Evolutionary conservation across 2,888 invertebrate species (phyloP), one percentile per base, ranked within the genome.

Genomic region (Standfussiana lucernea): DNA sequence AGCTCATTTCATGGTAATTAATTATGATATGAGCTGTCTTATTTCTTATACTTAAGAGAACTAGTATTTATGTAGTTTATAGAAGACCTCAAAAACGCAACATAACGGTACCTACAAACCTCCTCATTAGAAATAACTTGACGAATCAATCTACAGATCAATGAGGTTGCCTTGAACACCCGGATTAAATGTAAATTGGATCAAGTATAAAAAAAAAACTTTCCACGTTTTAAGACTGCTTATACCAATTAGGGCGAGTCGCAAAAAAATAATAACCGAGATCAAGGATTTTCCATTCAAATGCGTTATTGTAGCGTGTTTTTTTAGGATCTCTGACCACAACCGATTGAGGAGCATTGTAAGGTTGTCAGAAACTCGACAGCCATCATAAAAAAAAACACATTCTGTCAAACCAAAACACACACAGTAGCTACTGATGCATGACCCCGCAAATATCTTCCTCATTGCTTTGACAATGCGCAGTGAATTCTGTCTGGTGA

Each of bases 391-490:
- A 32, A 40, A n/a, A 40, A 50, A 73, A 18, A 28, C 13, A 35
- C 18, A 37, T 35, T 59, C 13, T 5, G 56, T 15, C 35, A 13
- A 47, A 56, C 24, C 24, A 50, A 65, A 59, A 67, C 35, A 50
- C 10, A 47, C n/a, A 37, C 42, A 64, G 28, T 24, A 53, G 28
- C 42, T 28, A 10, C 35, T 66, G 35, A 37, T 59, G 72, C 77
- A 61, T 53, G 67, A 64, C 61, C 50, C 42, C 69, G 62, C 67
- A 64, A 80, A 79, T 75, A 72, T 77, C 56, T 77, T 76, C 68
- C 66, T 75, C 45, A 64, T 81, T 67, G 37, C 56, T 40, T 40
- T 68, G 67, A 78, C 75, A 81, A 83, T 73, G 56, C 73, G 50
- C 53, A 28, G 47, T 62, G 71, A 70, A 84, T 79, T 66, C 32